Base-by-base conservation (phyloP, 2,113 vertebrate genomes). In the Gallinago media region DNA sequence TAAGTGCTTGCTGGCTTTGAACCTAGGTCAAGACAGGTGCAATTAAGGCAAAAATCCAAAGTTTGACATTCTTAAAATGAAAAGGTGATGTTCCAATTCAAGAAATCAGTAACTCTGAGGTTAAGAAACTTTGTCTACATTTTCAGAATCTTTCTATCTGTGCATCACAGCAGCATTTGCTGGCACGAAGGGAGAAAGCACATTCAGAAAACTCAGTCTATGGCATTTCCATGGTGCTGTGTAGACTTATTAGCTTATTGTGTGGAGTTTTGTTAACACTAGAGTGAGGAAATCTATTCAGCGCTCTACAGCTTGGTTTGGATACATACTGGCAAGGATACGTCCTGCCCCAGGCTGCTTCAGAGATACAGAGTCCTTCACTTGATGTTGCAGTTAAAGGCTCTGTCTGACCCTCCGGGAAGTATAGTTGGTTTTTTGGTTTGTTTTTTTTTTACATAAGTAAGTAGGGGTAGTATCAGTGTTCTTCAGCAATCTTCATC, bases 401-500 rank as follows among this genome's bases (percentile, higher is more conserved):
- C 54, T 95, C 71, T 27, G 9, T 58, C 68, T 94, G 68, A 83
- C 79, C 87, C 76, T 84, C 56, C 84, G 79, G 92, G 88, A 92
- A 84, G 47, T 58, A 71, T 55, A 42, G 40, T 13, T 13, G 40
- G 40, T 42, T 42, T 42, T 42, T 42, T 42, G 40, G 12, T 14
- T 42, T 61, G 22, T 78, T 68, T 74, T 68, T 74, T 76, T 85
- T 66, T 27, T 4, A 89, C 55, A 22, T 67, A 88, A 84, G 58
- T 67, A 88, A 84, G 58, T 50, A 89, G 66, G 66, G 77, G 63
- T 0, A 7, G 27, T 89, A 93, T 87, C 68, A 85, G 49, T 90
- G 86, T 59, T 92, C 90, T 94, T 56, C 91, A 67, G 79, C 81
- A 93, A 88, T 94, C 92, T 90, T 94, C 78, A 79, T 80, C 86